Percentiles rank a stretch among this genome's conserved stretches.
phyloP scores from a whole-genome alignment of 1,140 invertebrate genomes.

The Saxidomus purpurata region DNA sequence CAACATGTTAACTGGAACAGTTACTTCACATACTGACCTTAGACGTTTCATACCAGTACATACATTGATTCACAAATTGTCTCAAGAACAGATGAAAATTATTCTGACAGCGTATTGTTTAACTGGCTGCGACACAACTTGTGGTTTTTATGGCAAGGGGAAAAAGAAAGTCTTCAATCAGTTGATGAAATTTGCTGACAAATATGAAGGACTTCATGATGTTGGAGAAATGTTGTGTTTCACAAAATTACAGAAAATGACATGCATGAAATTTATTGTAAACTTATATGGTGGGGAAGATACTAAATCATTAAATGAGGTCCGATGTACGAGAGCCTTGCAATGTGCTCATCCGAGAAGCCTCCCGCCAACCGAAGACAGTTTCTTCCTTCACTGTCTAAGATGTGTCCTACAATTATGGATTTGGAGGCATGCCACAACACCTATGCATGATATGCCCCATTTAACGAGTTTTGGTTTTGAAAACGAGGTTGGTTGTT shows the following conservation, averaged over 20 bases:
- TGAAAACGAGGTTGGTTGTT: background rate
- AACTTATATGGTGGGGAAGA: background rate
- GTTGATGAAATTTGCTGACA: background rate
- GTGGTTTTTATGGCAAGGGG: background rate
- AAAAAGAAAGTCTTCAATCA: conserved; percentile 7
- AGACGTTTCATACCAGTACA: conserved; percentile 40
- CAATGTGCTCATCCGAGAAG: background rate
- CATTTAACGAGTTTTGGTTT: background rate
- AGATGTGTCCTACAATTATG: background rate
- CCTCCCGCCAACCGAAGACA: background rate
- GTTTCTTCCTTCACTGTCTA: background rate
- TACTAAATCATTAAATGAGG: background rate
- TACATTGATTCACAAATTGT: background rate
- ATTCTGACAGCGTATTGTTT: conserved; percentile 35
- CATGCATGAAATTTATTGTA: background rate
- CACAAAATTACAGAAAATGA: background rate
- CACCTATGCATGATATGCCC: background rate
- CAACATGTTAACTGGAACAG: conserved; percentile 3
- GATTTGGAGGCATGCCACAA: background rate
- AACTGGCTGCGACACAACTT: conserved; percentile 45
- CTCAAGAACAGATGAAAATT: conserved; percentile 9
- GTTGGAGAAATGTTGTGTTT: background rate
- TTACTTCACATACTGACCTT: background rate
- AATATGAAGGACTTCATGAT: background rate
- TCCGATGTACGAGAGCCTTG: background rate